These are phyloP conservation scores for Chelonoidis abingdonii DNA, from an alignment of 2,113 vertebrate species.

Conservation along the genomic window DNA sequence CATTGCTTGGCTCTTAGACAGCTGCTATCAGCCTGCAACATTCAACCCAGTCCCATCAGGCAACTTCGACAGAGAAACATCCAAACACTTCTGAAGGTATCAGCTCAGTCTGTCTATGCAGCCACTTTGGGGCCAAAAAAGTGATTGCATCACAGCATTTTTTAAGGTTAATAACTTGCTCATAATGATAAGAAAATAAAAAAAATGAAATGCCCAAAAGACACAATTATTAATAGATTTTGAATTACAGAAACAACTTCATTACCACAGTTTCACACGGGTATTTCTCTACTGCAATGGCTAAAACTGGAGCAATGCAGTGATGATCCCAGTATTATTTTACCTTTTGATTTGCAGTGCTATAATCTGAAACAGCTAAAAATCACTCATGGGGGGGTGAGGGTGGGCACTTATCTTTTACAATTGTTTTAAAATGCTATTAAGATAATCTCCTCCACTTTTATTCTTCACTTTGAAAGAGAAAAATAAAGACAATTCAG, in stretches of 20 bases:
- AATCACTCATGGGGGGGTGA: neutral
- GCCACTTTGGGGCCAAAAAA: neutral
- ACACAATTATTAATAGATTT: constrained; percentile 31
- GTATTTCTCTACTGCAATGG: neutral
- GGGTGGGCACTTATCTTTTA: fast-evolving
- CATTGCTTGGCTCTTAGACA: neutral
- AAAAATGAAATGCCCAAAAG: constrained; percentile 5
- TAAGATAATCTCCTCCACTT: constrained; percentile 18
- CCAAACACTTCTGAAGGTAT: fast-evolving
- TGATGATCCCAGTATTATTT: neutral
- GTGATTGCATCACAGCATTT: neutral
- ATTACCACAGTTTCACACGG: neutral
- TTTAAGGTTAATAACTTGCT: neutral
- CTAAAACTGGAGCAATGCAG: neutral
- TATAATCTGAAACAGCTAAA: neutral
- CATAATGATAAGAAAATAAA: neutral
- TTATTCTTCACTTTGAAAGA: constrained; percentile 43
- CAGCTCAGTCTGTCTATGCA: fast-evolving
- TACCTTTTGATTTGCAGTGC: neutral
- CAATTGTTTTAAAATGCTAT: neutral
- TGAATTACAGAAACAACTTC: neutral
- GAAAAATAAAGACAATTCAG: constrained; percentile 24
- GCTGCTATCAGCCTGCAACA: fast-evolving
- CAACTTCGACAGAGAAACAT: neutral
- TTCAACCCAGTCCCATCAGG: neutral